Percentiles rank a stretch among this genome's conserved stretches.
phyloP scores from a whole-genome alignment of 2,797 vertebrate genomes.

The Chiroxiphia lanceolata region DNA sequence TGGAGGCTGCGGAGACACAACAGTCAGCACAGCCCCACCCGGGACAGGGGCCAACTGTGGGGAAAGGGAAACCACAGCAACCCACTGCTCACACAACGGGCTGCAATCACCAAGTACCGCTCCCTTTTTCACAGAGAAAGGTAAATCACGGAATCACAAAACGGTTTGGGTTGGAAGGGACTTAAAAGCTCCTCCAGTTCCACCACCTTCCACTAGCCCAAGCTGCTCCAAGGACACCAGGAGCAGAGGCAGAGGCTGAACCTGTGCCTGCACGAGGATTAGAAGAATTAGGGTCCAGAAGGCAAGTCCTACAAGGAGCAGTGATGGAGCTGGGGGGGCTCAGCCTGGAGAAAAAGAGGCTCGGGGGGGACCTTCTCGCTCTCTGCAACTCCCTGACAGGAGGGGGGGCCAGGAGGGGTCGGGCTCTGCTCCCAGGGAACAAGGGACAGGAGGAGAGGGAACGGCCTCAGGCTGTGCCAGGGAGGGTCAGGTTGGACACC shows the following conservation, averaged over 20 bases:
- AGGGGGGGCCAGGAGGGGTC: not conserved
- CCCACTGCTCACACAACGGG: accelerated
- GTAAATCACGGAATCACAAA: not conserved
- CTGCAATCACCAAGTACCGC: slow-evolving; percentile 20
- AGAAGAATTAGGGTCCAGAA: not conserved
- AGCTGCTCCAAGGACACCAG: not conserved
- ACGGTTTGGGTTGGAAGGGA: not conserved
- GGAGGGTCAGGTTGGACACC: not conserved
- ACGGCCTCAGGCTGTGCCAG: not conserved
- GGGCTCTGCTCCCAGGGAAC: not conserved
- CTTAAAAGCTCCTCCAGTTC: not conserved
- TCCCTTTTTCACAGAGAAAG: not conserved
- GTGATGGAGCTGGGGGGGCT: not conserved
- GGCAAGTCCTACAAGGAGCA: not conserved
- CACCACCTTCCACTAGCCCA: not conserved
- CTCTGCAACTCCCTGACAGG: not conserved
- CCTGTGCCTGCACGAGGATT: not conserved
- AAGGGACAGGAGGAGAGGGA: not conserved
- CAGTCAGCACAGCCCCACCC: not conserved
- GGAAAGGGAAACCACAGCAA: not conserved
- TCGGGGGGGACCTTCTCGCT: not conserved
- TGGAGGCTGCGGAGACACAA: slow-evolving; percentile 81
- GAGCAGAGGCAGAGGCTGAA: not conserved
- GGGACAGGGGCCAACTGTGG: accelerated
- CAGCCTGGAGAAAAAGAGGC: not conserved